Evolutionary conservation across 2,113 vertebrate species (phyloP), one percentile per base, ranked within the genome.

Genomic region (Megalops atlanticus): DNA sequence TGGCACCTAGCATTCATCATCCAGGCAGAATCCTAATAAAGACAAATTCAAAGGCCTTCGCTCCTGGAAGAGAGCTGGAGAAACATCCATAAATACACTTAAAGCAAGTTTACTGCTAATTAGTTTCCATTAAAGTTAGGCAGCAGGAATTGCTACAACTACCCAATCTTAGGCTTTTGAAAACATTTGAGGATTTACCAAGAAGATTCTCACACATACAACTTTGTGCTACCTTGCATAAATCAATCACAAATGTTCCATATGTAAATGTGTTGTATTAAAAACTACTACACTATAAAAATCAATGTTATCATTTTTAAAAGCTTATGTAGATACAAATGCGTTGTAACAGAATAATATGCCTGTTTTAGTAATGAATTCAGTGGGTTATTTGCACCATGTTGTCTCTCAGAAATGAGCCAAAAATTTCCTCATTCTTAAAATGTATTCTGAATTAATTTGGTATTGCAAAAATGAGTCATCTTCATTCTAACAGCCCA

Each of bases 1-100:
- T 91, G 86, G 87, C 91, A 93, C 86, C 78, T 0, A 87, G 84
- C 92, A 95, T 95, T 94, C 93, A 93, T 95, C 93, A 95, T 93
- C 92, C 89, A 88, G 94, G 93, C 94, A 95, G 93, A 92, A 85
- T 89, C 90, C 93, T 95, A 94, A 95, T 95, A 95, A 93, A 95
- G 93, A 95, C 89, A 93, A 94, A 95, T 95, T 92, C 1, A 1
- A 87, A 89, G 90, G 88, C 64, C 78, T 88, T 90, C 81, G 80
- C 88, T 80, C 86, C 84, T 88, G 81, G 89, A 91, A 88, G 87
- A 90, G 86, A 81, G 85, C 81, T 89, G 87, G 89, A 89, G 88
- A 84, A 91, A 89, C 88, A 79, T 82, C 76, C 76, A 78, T 77
- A 90, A 90, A 92, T 85, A 82, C 43, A 79, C 88, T 91, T 92